Conservation (phyloP, 2,797 vertebrate genomes). For the Morelia viridis region DNA sequence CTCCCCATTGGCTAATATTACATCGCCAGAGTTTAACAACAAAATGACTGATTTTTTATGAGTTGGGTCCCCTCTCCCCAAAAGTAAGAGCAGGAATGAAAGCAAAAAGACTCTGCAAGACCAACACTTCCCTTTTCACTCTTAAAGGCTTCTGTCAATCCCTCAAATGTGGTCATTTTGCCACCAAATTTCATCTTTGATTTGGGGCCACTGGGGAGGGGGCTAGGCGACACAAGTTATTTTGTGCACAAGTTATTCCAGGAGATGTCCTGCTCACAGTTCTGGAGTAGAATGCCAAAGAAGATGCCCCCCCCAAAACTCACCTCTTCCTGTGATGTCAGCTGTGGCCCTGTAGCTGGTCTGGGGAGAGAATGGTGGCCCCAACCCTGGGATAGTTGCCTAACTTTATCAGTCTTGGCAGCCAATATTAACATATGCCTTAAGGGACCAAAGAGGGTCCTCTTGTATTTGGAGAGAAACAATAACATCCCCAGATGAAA, state of each 20-base stretch:
- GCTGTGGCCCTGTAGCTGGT: neutral
- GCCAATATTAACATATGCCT: neutral
- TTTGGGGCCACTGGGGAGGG: neutral
- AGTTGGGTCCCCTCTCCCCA: neutral
- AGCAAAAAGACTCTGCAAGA: neutral
- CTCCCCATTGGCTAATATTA: neutral
- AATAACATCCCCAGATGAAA: too few species aligned
- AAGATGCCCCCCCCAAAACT: neutral
- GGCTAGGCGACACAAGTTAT: neutral
- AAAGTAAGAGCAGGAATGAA: neutral
- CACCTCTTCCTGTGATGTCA: neutral
- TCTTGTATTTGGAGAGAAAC: neutral
- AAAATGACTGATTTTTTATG: neutral
- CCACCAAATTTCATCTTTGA: neutral
- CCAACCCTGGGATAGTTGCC: neutral
- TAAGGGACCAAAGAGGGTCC: neutral
- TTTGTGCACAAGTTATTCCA: too few species aligned
- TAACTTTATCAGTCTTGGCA: neutral
- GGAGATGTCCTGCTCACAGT: neutral
- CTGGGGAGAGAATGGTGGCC: neutral
- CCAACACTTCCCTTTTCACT: neutral
- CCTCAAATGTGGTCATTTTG: neutral
- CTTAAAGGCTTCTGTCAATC: neutral
- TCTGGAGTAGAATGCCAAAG: neutral
- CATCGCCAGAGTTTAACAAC: neutral